A percentile compares a stretch with the other conserved stretches of the same genome.
Evolutionary conservation across 2,113 vertebrate species (phyloP).

Genomic region (Syngnathus typhle): DNA sequence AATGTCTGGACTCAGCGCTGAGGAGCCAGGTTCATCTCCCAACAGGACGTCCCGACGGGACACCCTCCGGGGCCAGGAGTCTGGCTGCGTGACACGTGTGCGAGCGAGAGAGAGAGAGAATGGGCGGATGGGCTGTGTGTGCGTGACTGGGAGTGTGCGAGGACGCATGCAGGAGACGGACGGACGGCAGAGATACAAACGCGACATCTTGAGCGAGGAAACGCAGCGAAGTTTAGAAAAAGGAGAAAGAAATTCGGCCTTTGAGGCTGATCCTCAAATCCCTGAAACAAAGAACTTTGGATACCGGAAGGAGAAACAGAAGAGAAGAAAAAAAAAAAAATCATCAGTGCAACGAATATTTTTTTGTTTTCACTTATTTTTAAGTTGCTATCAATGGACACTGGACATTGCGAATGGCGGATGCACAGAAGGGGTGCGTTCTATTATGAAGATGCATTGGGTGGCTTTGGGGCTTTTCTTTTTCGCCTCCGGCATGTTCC

Average conservation of each 20-base stretch:
- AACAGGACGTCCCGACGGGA: constrained; percentile 73
- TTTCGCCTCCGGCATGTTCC: constrained; percentile 85
- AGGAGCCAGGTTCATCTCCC: constrained; percentile 83
- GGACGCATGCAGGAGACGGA: constrained; percentile 82
- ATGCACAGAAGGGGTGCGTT: constrained; percentile 80
- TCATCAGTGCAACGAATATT: constrained; percentile 55
- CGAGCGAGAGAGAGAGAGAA: constrained; percentile 65
- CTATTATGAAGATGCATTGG: constrained; percentile 61
- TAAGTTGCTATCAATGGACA: constrained; percentile 89
- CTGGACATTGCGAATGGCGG: constrained; percentile 85
- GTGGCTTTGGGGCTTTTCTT: constrained; percentile 78
- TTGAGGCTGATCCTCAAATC: constrained; percentile 79
- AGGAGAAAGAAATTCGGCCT: constrained; percentile 76
- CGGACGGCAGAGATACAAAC: constrained; percentile 46
- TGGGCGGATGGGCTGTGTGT: constrained; percentile 75
- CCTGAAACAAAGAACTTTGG: constrained; percentile 77
- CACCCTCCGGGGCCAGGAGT: constrained; percentile 72
- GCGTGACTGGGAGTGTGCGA: constrained; percentile 70
- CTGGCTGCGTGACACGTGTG: constrained; percentile 81
- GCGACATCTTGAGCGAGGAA: constrained; percentile 55
- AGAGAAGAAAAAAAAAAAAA: constrained; percentile 47
- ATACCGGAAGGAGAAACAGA: constrained; percentile 44
- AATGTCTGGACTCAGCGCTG: constrained; percentile 84
- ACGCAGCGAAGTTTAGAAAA: constrained; percentile 48
- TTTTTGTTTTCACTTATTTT: constrained; percentile 55